Evolutionary conservation across 2,113 vertebrate species (phyloP).

Genomic region (Oreochromis tanganicae): DNA sequence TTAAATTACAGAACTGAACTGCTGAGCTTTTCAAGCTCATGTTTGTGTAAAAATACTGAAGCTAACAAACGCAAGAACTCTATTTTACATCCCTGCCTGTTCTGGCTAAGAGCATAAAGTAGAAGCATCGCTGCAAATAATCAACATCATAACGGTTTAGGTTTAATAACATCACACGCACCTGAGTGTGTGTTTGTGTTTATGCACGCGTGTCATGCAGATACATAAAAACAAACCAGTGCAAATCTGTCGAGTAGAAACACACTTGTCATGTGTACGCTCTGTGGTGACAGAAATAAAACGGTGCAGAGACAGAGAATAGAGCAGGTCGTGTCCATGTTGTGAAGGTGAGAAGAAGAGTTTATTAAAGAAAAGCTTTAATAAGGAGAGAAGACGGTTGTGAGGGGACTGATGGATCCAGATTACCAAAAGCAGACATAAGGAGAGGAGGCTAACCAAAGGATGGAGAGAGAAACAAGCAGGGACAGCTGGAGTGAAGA

Average conservation of each 20-base stretch:
- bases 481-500: not conserved
- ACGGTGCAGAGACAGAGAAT: not conserved
- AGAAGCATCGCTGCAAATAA: not conserved
- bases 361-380: not conserved
- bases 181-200: not conserved
- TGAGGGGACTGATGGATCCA: not conserved
- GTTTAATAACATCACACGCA: not conserved
- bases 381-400: not conserved
- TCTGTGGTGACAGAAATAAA: not conserved
- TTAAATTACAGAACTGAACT: not conserved
- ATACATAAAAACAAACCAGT: not conserved
- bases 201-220: not conserved
- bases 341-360: not conserved
- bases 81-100: not conserved
- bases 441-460: not conserved
- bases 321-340: not conserved
- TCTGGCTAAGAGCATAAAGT: not conserved
- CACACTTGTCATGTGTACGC: not conserved
- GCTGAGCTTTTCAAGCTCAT: not conserved
- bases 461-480: not conserved
- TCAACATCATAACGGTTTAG: not conserved
- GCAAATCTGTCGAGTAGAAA: not conserved
- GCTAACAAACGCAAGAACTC: not conserved
- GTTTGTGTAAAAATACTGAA: not conserved
- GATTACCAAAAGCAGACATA: not conserved